Evolutionary conservation across 2,113 vertebrate species (phyloP).

Genomic region (Onychostruthus taczanowskii): DNA sequence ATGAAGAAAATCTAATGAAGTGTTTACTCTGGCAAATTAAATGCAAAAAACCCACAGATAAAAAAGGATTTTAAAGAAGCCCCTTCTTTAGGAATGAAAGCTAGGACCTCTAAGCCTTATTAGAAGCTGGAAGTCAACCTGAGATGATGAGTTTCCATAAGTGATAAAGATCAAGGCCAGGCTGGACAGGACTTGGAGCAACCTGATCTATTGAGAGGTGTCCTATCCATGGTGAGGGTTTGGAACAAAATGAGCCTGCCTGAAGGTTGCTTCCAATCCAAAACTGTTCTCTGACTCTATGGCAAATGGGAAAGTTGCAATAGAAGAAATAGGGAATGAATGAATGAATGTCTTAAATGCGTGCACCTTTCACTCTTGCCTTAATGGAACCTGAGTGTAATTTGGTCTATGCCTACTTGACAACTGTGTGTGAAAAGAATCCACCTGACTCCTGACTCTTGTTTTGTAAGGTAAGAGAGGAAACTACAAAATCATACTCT

Average conservation of each 20-base stretch:
- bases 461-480: background rate
- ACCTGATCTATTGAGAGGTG: background rate
- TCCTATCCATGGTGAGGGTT: background rate
- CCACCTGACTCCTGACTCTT: too few relatives aligned
- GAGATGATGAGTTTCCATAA: background rate
- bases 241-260: background rate
- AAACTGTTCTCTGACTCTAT: background rate
- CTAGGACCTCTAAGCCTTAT: background rate
- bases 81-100: background rate
- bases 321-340: background rate
- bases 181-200: background rate
- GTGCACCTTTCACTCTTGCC: background rate
- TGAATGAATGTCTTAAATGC: background rate
- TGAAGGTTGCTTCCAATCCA: background rate
- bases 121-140: background rate
- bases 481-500: background rate
- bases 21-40: background rate
- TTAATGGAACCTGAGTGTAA: background rate
- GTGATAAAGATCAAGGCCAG: background rate
- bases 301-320: background rate
- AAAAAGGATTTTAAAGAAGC: background rate
- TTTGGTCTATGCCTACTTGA: background rate
- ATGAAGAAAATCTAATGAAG: background rate
- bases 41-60: background rate
- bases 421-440: background rate